phyloP scores from a whole-genome alignment of 2,797 vertebrate genomes.

The Malacoraja senta region DNA sequence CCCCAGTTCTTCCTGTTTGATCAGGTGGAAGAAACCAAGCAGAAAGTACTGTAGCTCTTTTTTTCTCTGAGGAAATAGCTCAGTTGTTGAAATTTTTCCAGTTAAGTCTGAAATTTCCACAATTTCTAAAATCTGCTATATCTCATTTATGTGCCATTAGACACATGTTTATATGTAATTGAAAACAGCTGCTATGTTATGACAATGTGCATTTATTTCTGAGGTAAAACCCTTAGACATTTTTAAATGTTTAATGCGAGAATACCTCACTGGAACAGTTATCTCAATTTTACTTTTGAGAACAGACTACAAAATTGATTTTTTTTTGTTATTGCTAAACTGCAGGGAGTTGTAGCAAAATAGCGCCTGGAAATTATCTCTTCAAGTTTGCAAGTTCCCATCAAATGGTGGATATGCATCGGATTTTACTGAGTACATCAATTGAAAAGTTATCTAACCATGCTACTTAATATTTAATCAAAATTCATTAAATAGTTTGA shows the following conservation, averaged over 20 bases:
- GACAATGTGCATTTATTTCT: slow-evolving; percentile 30
- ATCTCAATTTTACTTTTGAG: neutral
- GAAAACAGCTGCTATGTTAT: slow-evolving; percentile 32
- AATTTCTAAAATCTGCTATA: slow-evolving; percentile 37
- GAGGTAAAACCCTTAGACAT: neutral
- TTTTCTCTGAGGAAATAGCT: slow-evolving; percentile 37
- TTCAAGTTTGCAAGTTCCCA: slow-evolving; percentile 12
- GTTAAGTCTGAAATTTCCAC: slow-evolving; percentile 35
- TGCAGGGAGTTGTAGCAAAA: neutral
- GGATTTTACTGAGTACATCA: neutral
- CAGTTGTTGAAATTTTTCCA: slow-evolving; percentile 36
- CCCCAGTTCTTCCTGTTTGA: slow-evolving; percentile 37
- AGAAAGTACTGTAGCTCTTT: slow-evolving; percentile 30
- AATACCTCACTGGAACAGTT: slow-evolving; percentile 12
- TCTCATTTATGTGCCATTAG: slow-evolving; percentile 37
- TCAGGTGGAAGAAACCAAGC: slow-evolving; percentile 38
- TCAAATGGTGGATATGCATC: neutral
- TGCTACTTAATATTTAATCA: slow-evolving; percentile 14
- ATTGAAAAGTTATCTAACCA: slow-evolving; percentile 26
- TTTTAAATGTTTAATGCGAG: neutral
- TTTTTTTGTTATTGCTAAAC: slow-evolving; percentile 24
- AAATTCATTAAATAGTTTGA: slow-evolving; percentile 10
- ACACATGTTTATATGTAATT: slow-evolving; percentile 38
- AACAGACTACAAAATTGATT: slow-evolving; percentile 17
- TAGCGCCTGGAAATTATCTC: neutral